Conservation (phyloP, 2,113 vertebrate species). For the Proterorhinus semilunaris region DNA sequence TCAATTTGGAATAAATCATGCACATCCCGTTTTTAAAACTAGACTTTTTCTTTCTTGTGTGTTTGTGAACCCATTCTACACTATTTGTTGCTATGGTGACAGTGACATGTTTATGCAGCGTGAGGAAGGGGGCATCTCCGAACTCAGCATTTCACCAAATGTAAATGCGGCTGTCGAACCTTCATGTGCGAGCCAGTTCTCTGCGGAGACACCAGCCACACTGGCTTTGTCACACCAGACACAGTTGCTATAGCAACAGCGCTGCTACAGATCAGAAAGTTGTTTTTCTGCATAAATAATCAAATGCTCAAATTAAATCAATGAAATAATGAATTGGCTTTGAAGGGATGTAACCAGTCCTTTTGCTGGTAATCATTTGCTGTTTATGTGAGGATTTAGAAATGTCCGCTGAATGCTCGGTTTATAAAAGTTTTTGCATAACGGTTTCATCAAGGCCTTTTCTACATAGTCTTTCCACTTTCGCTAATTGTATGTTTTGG, state of each 20-base stretch:
- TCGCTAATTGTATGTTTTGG: constrained; percentile 7
- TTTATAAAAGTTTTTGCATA: background rate
- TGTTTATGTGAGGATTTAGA: background rate
- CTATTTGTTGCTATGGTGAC: background rate
- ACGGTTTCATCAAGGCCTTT: background rate
- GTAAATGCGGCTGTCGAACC: constrained; percentile 59
- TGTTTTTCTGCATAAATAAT: constrained; percentile 47
- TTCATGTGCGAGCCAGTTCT: constrained; percentile 38
- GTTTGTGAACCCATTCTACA: background rate
- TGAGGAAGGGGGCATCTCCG: constrained; percentile 20
- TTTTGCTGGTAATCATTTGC: background rate
- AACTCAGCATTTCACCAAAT: constrained; percentile 29
- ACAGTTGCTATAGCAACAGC: constrained; percentile 69
- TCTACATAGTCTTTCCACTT: background rate
- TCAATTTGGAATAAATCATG: background rate
- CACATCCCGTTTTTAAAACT: background rate
- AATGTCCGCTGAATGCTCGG: background rate
- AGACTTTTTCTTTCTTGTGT: background rate
- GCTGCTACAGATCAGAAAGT: constrained; percentile 50
- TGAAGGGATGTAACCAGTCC: background rate
- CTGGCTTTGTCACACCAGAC: constrained; percentile 56
- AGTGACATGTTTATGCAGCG: constrained; percentile 8
- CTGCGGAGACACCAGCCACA: constrained; percentile 47
- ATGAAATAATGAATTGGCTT: constrained; percentile 24
- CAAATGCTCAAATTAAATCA: constrained; percentile 38